Base-by-base conservation (phyloP, 2,113 vertebrate genomes). In the Perca fluviatilis region DNA sequence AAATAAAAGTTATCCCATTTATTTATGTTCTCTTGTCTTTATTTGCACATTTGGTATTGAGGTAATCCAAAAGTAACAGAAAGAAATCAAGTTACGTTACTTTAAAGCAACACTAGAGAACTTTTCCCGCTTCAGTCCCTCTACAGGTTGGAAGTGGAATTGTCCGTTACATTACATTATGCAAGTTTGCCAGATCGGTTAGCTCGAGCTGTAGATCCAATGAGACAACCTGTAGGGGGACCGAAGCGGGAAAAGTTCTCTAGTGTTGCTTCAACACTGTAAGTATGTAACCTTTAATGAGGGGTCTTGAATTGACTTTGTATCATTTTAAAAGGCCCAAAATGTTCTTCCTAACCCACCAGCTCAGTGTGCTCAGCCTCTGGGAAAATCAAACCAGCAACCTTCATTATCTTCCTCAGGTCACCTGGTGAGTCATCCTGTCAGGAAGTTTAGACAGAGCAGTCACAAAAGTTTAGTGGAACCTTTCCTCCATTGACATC, bases 401-500 rank as follows among this genome's bases (percentile, higher is more conserved):
- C 49, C 50, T 27, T 67, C 57, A 13, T 25, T 9, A n/a, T 46
- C 49, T 27, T 21, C 49, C 64, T 49, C 36, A 3, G 64, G 40
- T 71, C 64, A 53, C 50, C 64, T 9, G 21, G 15, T 56, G 56
- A 83, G 30, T 73, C 60, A 69, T 5, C 47, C 76, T 15, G 62
- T 56, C 63, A 21, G 43, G 40, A 85, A 30, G 70, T 82, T 73
- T 11, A 36, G 72, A 67, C 67, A 74, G 12, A 64, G 1, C 49
- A 62, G 46, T 36, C 73, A 15, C 60, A 77, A 74, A 82, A 81
- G 85, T 85, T 86, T 33, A 19, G 47, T 53, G 5, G 30, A 10
- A 36, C 62, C 46, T 86, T 61, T 85, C 60, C 8, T 78, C 74
- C 79, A 73, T 50, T 74, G 82, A n/a, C 86, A 79, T 27, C 2